A percentile compares a stretch with the other conserved stretches of the same genome.
Evolutionary conservation across 2,113 vertebrate genomes (phyloP).

Genomic region (Oostethus manadensis): DNA sequence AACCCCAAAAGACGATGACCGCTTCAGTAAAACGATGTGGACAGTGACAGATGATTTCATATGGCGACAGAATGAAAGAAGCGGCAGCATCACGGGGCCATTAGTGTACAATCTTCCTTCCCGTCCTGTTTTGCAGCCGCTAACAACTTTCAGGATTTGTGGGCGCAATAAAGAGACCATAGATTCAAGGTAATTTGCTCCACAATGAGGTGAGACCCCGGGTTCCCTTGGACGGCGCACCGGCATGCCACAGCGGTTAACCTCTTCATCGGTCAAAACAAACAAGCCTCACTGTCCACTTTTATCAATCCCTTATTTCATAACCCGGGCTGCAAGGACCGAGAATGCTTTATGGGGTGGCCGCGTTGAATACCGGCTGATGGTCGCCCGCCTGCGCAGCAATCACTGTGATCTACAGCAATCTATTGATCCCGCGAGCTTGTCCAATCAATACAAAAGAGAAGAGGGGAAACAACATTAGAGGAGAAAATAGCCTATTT

Average conservation of each 20-base stretch:
- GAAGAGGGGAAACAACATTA: conserved; percentile 65
- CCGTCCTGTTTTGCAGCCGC: conserved; percentile 42
- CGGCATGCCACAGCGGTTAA: conserved; percentile 54
- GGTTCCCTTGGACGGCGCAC: conserved; percentile 38
- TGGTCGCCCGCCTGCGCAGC: conserved; percentile 40
- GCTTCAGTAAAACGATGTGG: conserved; percentile 23
- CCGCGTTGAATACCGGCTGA: conserved; percentile 48
- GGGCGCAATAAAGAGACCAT: conserved; percentile 63
- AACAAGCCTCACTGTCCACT: conserved; percentile 59
- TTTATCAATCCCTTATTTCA: conserved; percentile 60
- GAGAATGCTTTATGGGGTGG: conserved; percentile 45
- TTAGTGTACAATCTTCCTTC: conserved; percentile 55
- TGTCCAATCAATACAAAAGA: conserved; percentile 68
- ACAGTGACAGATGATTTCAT: conserved; percentile 47
- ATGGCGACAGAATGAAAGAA: conserved; percentile 32
- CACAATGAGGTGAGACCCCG: conserved; percentile 61
- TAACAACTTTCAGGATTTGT: conserved; percentile 66
- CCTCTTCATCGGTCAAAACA: conserved; percentile 67
- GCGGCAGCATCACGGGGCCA: conserved; percentile 46
- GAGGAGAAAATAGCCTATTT: conserved; percentile 68
- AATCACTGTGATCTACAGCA: conserved; percentile 68
- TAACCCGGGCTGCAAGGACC: conserved; percentile 52
- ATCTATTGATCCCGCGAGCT: conserved; percentile 65
- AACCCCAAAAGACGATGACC: conserved; percentile 15
- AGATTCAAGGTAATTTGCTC: conserved; percentile 66